Evolutionary conservation across 2,797 vertebrate genomes (phyloP).

Genomic region (Chrosomus eos): DNA sequence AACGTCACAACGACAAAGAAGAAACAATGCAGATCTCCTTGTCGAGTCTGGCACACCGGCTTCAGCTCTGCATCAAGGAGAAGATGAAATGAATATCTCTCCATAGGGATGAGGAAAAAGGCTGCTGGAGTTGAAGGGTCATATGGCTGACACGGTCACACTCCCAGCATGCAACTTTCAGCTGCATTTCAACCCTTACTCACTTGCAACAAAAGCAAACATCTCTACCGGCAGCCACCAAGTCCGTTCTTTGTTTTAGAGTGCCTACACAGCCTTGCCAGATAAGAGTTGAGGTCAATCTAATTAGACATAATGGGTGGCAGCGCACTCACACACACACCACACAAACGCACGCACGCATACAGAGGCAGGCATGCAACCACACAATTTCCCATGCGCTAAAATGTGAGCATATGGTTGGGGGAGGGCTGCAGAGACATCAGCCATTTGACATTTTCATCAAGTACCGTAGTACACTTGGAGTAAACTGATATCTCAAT

Average conservation of each 20-base stretch:
- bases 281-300: constrained; percentile 67
- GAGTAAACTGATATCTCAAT: constrained; percentile 52
- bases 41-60: background rate
- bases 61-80: constrained; percentile 49
- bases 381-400: constrained; percentile 29
- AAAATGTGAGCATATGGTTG: constrained; percentile 73
- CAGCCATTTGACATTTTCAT: constrained; percentile 45
- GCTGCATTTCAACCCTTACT: constrained; percentile 68
- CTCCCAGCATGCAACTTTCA: constrained; percentile 71
- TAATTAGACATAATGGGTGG: constrained; percentile 69
- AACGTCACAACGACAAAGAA: background rate
- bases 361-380: constrained; percentile 43
- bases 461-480: constrained; percentile 28
- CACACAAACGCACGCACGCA: constrained; percentile 21
- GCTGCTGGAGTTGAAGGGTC: constrained; percentile 68
- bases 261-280: constrained; percentile 51
- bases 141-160: constrained; percentile 66
- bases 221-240: constrained; percentile 41
- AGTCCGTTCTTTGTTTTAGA: constrained; percentile 45
- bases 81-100: constrained; percentile 34
- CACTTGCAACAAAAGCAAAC: constrained; percentile 20
- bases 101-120: background rate
- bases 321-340: constrained; percentile 36
- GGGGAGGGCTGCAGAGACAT: constrained; percentile 65
- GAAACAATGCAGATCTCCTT: constrained; percentile 27